phyloP scores from a whole-genome alignment of 1,140 invertebrate genomes.

The Thereuonema tuberculata region DNA sequence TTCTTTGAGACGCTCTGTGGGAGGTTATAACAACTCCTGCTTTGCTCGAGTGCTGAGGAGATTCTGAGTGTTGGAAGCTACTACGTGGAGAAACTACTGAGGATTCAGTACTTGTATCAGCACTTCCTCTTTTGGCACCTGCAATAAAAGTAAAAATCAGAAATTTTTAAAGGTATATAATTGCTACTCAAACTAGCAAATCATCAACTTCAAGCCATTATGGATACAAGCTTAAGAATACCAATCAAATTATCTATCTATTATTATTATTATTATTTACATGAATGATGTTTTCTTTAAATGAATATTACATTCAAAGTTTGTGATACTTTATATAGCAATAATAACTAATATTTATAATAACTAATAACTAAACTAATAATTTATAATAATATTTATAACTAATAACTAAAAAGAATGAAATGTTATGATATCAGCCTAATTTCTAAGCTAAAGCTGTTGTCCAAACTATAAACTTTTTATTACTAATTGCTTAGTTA shows the following conservation, averaged over 20 bases:
- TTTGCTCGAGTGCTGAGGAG: constrained; percentile 46
- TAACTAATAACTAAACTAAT: no score
- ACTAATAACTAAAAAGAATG: no score
- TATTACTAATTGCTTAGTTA: background rate
- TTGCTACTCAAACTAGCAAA: background rate
- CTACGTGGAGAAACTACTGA: constrained; percentile 21
- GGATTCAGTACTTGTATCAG: constrained; percentile 16
- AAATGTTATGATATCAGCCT: no score
- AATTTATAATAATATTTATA: no score
- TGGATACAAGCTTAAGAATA: no score
- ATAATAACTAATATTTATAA: no score
- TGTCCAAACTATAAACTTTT: background rate
- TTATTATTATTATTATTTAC: no score
- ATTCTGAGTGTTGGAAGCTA: constrained; percentile 25
- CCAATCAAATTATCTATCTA: no score
- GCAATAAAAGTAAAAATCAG: background rate
- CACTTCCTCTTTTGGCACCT: constrained; percentile 1
- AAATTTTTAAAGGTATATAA: background rate
- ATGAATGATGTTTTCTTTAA: no score
- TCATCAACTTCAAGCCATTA: no score
- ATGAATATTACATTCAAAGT: no score
- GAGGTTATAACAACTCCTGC: constrained; percentile 87
- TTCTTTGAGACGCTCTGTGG: constrained; percentile 70
- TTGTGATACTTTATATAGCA: no score
- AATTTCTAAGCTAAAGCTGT: background rate